A percentile compares a stretch with the other conserved stretches of the same genome.
These are phyloP conservation scores for Ascaphus truei DNA, from an alignment of 2,113 vertebrate species.

Conservation along the genomic window DNA sequence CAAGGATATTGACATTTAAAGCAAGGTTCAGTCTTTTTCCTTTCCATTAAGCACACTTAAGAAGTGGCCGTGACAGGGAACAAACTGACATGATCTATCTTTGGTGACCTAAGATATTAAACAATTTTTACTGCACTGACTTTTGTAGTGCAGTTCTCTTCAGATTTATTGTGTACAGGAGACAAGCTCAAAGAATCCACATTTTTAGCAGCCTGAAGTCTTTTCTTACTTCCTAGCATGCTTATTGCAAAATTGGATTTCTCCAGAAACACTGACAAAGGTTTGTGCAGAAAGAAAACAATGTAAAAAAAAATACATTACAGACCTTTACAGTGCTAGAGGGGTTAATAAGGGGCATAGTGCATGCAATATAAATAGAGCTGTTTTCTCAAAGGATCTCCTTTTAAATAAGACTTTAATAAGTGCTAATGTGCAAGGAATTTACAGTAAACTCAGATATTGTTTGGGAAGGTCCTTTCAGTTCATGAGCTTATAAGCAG, in stretches of 20 bases:
- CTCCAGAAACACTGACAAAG: conserved; percentile 19
- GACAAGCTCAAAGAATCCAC: fast-evolving
- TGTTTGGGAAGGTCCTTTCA: neutral
- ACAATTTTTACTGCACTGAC: conserved; percentile 1
- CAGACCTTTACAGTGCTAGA: conserved; percentile 15
- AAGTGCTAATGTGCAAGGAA: conserved; percentile 20
- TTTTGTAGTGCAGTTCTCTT: conserved; percentile 15
- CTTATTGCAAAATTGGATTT: conserved; percentile 34
- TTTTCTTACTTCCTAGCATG: conserved; percentile 25
- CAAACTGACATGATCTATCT: conserved; percentile 6
- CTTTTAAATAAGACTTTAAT: conserved; percentile 29
- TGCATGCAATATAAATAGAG: neutral
- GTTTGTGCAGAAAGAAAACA: conserved; percentile 30
- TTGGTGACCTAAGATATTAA: conserved; percentile 12
- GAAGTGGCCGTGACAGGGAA: neutral
- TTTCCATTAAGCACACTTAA: conserved; percentile 11
- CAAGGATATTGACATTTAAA: conserved; percentile 35
- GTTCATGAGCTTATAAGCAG: no score
- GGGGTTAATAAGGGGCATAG: conserved; percentile 25
- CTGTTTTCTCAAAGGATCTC: neutral
- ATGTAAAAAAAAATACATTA: conserved; percentile 25
- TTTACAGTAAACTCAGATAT: conserved; percentile 13
- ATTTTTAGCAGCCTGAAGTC: conserved; percentile 20
- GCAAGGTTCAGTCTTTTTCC: conserved; percentile 8
- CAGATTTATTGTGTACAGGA: conserved; percentile 27